These are phyloP conservation scores for Idris sp. DNA, from an alignment of 1,140 invertebrate genomes.

Conservation along the genomic window DNA sequence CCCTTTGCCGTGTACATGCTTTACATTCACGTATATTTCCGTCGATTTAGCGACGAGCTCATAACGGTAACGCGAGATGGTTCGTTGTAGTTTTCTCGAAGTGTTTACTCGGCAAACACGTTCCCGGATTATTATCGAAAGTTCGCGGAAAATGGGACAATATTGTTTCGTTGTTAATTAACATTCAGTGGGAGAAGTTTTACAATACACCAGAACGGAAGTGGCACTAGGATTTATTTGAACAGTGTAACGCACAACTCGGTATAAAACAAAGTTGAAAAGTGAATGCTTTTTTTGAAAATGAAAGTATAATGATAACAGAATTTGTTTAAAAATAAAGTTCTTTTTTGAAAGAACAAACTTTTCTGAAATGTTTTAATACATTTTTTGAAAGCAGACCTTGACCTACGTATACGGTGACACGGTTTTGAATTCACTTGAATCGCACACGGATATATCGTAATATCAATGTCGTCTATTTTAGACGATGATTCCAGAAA, in stretches of 20 bases:
- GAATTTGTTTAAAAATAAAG: too few relatives aligned
- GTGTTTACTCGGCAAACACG: slow-evolving; percentile 24
- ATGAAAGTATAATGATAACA: too few relatives aligned
- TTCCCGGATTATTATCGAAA: slow-evolving; percentile 5
- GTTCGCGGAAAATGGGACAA: slow-evolving; percentile 7
- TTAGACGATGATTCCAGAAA: slow-evolving; percentile 33
- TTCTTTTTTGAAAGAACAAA: too few relatives aligned
- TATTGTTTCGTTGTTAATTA: slow-evolving; percentile 13
- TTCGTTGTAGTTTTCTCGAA: background rate
- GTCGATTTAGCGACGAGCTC: slow-evolving; percentile 38
- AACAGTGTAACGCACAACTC: too few relatives aligned
- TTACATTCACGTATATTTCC: slow-evolving; percentile 30
- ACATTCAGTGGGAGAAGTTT: background rate
- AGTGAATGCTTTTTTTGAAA: too few relatives aligned
- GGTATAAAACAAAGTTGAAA: too few relatives aligned
- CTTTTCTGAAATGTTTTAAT: too few relatives aligned
- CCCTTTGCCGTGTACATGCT: background rate
- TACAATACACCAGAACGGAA: slow-evolving; percentile 7
- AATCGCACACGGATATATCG: slow-evolving; percentile 30
- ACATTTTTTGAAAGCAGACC: too few relatives aligned
- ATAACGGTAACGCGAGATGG: slow-evolving; percentile 38
- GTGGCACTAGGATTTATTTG: too few relatives aligned
- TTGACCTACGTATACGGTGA: slow-evolving; percentile 35
- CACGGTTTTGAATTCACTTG: slow-evolving; percentile 17
- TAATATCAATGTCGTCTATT: slow-evolving; percentile 40